These are phyloP conservation scores for Marmota flaviventris DNA, from an alignment of 2,113 vertebrate genomes.

Conservation along the genomic window DNA sequence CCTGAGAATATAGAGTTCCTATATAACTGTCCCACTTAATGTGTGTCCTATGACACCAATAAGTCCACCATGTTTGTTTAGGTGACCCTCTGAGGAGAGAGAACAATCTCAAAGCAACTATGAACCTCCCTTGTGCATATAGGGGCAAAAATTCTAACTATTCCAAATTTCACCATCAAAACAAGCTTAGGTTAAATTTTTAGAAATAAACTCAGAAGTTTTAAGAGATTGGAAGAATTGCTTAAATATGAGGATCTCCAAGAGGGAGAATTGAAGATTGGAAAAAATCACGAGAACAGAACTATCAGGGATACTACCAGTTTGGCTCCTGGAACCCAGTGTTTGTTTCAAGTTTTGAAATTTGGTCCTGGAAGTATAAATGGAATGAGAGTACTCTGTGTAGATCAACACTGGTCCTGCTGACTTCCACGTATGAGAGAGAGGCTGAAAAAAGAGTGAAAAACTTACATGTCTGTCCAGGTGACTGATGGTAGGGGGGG, in stretches of 20 bases:
- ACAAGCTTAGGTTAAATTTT: conserved; percentile 14
- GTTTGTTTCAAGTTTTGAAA: conserved; percentile 53
- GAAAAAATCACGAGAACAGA: not conserved
- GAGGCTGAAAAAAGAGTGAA: conserved; percentile 71
- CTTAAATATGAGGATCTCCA: not conserved
- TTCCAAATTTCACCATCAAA: not conserved
- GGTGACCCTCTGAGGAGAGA: not conserved
- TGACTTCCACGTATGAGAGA: conserved; percentile 75
- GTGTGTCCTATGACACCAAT: not conserved
- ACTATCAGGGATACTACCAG: not conserved
- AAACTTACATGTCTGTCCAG: conserved; percentile 78
- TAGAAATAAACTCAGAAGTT: conserved; percentile 1
- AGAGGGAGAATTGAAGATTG: not conserved
- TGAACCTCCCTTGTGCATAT: not conserved
- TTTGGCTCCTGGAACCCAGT: not conserved
- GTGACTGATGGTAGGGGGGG: conserved; percentile 81
- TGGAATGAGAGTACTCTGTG: conserved; percentile 61
- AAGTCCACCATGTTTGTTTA: not conserved
- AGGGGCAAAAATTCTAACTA: not conserved
- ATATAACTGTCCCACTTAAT: not conserved
- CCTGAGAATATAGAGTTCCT: not conserved
- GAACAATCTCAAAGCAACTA: not conserved
- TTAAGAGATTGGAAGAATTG: conserved; percentile 1
- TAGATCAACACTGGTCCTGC: conserved; percentile 63
- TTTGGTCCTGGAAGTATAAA: not conserved